phyloP scores from a whole-genome alignment of 2,113 vertebrate species.

The Onychostoma macrolepis region DNA sequence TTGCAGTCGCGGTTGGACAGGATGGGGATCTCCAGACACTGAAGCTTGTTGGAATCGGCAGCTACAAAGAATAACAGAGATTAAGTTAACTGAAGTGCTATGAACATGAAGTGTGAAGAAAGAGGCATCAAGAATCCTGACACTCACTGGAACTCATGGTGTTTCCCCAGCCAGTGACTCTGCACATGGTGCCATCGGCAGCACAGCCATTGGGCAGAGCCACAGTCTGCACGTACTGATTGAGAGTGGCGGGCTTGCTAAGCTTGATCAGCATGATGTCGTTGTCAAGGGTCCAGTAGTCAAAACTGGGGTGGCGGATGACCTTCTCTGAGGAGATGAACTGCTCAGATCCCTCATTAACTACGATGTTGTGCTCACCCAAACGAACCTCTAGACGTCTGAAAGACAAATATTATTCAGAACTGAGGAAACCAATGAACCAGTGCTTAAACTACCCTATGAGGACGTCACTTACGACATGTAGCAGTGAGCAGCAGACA shows the following conservation, averaged over 20 bases:
- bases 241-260: slow-evolving; percentile 43
- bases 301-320: slow-evolving; percentile 65
- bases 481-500: slow-evolving; percentile 74
- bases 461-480: slow-evolving; percentile 57
- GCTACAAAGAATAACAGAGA: slow-evolving; percentile 38
- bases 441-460: not conserved
- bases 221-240: slow-evolving; percentile 64
- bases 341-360: slow-evolving; percentile 62
- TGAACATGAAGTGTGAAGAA: not conserved
- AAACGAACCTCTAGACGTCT: slow-evolving; percentile 64
- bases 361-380: slow-evolving; percentile 68
- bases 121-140: not conserved
- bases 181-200: slow-evolving; percentile 68
- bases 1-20: slow-evolving; percentile 69
- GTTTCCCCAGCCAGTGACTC: slow-evolving; percentile 80
- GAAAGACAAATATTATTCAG: not conserved
- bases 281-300: slow-evolving; percentile 63
- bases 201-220: slow-evolving; percentile 66
- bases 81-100: not conserved
- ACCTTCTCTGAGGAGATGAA: slow-evolving; percentile 31
- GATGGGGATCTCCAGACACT: slow-evolving; percentile 76
- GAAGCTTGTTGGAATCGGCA: slow-evolving; percentile 64
- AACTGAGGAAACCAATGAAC: not conserved
- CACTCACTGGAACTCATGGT: slow-evolving; percentile 69
- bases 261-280: slow-evolving; percentile 82